Conservation (phyloP, 2,113 vertebrate genomes). For the Thryonomys swinderianus region DNA sequence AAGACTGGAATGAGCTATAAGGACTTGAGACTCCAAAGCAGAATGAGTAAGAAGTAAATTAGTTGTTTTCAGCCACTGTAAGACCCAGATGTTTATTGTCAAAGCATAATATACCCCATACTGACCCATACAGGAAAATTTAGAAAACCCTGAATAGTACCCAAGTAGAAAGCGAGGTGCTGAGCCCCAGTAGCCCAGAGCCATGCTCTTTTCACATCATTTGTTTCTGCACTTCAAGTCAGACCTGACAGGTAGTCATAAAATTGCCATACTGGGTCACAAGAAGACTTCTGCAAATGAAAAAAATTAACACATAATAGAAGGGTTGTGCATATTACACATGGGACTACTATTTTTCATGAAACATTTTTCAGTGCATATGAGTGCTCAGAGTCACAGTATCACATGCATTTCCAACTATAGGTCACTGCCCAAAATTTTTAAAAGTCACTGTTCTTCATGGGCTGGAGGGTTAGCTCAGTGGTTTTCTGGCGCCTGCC, state of each 20-base stretch:
- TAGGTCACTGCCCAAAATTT: conserved; percentile 33
- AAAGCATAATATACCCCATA: neutral
- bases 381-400: neutral
- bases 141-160: neutral
- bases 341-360: neutral
- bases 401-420: neutral
- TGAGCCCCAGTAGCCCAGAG: neutral
- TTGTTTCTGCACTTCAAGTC: neutral
- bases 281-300: conserved; percentile 33
- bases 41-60: neutral
- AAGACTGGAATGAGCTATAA: neutral
- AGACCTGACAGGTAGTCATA: neutral
- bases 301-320: neutral
- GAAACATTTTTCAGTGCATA: neutral
- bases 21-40: neutral
- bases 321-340: neutral
- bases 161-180: neutral
- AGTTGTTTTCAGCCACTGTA: neutral
- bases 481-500: no score
- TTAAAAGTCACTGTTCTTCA: conserved; percentile 8
- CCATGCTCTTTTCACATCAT: neutral
- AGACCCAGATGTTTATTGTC: neutral
- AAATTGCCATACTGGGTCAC: neutral
- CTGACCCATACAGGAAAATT: neutral
- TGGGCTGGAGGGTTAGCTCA: no score